Base-by-base conservation (phyloP, 2,888 invertebrate genomes). In the Diloba caeruleocephala region DNA sequence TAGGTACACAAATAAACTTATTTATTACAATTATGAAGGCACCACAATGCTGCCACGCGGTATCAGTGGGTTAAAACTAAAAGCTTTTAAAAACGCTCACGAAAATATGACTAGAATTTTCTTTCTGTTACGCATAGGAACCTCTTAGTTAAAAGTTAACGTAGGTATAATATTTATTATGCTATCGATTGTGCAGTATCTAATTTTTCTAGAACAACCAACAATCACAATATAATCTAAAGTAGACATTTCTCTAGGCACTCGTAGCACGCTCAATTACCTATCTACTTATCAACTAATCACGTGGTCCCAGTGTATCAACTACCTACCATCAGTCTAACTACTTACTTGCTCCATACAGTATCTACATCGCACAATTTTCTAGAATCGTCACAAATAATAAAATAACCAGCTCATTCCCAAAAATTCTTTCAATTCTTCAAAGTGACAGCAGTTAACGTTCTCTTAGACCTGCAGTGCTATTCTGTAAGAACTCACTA, bases 71-170 rank as follows among this genome's bases (percentile, higher is more conserved):
- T 49, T 58, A 65, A 49, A 54, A 44, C 29, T 37, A 54, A 52
- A 59, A 60, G 50, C 56, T 39, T 45, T 50, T 37, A 49, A 55
- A n/a, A 66, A 65, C 50, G 60, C 56, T 62, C 68, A 68, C 49
- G 48, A 76, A 69, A 66, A 71, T 81, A 78, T 80, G 86, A 87
- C 87, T 86, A 87, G 87, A 80, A 50, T 66, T 58, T 71, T 58
- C n/a, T 73, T 44, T 45, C 53, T 54, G 34, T 53, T 56, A 46
- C 45, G 57, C 43, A 48, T 73, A 72, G 61, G 53, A 52, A 51
- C 54, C 21, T 55, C 29, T 25, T 45, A n/a, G n/a, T n/a, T n/a
- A 38, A n/a, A 59, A 25, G 57, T 55, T 45, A 41, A 29, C 58
- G 21, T 75, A 66, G 65, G 67, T 57, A 34, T 49, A 52, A 38